Percentiles rank a stretch among this genome's conserved stretches.
phyloP scores from a whole-genome alignment of 2,113 vertebrate species.

The Alligator mississippiensis region DNA sequence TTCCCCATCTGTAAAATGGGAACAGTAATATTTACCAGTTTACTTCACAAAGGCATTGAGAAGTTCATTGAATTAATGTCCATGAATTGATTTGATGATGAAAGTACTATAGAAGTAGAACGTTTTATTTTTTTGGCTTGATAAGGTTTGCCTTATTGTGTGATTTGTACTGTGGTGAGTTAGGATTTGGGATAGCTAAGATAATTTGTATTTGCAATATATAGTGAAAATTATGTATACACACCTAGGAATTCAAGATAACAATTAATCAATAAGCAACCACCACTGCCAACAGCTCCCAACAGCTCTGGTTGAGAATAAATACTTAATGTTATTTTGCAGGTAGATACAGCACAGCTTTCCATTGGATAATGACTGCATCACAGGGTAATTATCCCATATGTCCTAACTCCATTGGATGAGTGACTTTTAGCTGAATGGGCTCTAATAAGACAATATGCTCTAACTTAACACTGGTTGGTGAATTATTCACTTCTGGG shows the following conservation, averaged over 20 bases:
- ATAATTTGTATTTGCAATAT: constrained; percentile 44
- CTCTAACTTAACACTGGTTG: constrained; percentile 38
- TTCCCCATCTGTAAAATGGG: constrained; percentile 1
- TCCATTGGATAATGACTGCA: background rate
- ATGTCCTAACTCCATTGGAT: constrained; percentile 5
- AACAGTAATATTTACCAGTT: background rate
- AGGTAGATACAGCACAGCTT: background rate
- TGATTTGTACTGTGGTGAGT: constrained; percentile 29
- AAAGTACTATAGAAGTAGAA: constrained; percentile 12
- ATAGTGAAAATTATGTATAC: background rate
- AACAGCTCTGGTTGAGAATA: background rate
- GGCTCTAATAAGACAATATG: constrained; percentile 41
- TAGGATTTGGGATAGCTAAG: constrained; percentile 50
- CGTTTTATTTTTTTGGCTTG: constrained; percentile 39
- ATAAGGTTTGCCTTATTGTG: constrained; percentile 33
- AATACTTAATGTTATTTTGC: background rate
- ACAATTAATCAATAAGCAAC: constrained; percentile 20
- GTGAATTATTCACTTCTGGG: constrained; percentile 23
- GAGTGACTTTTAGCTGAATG: constrained; percentile 15
- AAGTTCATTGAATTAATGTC: constrained; percentile 16
- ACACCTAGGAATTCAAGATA: background rate
- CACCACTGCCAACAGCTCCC: background rate
- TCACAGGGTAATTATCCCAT: background rate
- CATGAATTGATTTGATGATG: constrained; percentile 20
- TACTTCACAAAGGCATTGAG: constrained; percentile 26